A percentile compares a stretch with the other conserved stretches of the same genome.
Evolutionary conservation across 1,140 invertebrate genomes (phyloP).

Genomic region (Panagrolaimus sp.): DNA sequence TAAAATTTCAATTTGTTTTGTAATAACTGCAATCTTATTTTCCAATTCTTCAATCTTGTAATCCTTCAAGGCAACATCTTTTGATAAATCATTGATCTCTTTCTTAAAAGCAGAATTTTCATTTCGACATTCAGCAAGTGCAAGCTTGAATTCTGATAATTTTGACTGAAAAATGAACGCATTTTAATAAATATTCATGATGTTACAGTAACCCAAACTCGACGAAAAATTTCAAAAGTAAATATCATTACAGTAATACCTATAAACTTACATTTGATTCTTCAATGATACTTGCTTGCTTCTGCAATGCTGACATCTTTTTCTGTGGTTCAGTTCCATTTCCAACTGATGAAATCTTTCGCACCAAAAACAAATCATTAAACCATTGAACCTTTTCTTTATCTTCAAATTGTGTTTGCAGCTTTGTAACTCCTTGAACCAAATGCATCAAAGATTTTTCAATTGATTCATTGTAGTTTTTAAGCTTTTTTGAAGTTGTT

Average conservation of each 20-base stretch:
- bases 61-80: conserved; percentile 15
- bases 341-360: background rate
- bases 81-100: conserved; percentile 14
- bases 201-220: background rate
- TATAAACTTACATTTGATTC: conserved; percentile 11
- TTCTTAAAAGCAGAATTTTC: conserved; percentile 2
- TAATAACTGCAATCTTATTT: conserved; percentile 12
- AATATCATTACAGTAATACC: background rate
- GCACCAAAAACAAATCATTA: background rate
- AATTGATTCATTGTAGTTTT: conserved; percentile 17
- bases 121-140: background rate
- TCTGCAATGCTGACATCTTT: conserved; percentile 2
- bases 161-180: background rate
- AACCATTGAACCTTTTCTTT: background rate
- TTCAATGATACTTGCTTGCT: conserved; percentile 15
- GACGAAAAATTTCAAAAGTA: background rate
- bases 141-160: background rate
- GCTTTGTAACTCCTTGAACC: background rate
- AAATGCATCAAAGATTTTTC: conserved; percentile 10
- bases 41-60: conserved; percentile 22
- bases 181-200: background rate
- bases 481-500: conserved; percentile 22
- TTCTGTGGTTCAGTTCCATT: background rate
- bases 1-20: conserved; percentile 25
- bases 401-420: background rate